Percentiles rank a stretch among this genome's conserved stretches.
phyloP scores from a whole-genome alignment of 2,113 vertebrate genomes.

The Hypocryptadius cinnamomeus region DNA sequence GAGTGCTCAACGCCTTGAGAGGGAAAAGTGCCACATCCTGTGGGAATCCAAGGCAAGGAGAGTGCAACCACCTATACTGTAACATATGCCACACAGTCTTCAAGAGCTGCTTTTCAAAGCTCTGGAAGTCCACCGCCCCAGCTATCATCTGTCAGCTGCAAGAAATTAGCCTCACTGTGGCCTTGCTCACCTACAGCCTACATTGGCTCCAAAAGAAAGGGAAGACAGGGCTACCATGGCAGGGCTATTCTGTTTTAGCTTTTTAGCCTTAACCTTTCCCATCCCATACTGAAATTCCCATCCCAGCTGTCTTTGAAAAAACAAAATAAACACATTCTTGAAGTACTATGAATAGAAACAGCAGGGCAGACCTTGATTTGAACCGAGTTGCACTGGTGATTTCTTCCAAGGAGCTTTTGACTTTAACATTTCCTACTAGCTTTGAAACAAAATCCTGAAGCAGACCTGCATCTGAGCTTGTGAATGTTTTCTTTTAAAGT shows the following conservation, averaged over 20 bases:
- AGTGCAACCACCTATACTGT: background rate
- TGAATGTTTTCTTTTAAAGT: background rate
- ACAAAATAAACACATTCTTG: slow-evolving; percentile 4
- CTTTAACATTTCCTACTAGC: background rate
- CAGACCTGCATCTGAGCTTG: background rate
- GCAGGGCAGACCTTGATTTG: background rate
- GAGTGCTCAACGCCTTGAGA: background rate
- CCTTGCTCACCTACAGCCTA: background rate
- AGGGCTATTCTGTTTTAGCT: background rate
- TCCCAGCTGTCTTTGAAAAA: background rate
- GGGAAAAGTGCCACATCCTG: background rate
- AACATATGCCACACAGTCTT: background rate
- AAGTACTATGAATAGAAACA: background rate
- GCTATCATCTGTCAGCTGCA: background rate
- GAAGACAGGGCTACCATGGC: background rate
- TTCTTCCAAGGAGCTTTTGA: background rate
- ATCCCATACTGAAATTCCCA: background rate
- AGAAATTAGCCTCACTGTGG: background rate
- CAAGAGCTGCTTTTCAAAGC: background rate
- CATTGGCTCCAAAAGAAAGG: background rate
- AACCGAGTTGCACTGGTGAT: background rate
- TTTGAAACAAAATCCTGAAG: background rate
- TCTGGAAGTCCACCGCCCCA: background rate
- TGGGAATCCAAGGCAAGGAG: background rate
- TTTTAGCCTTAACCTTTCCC: background rate